Percentiles rank a stretch among this genome's conserved stretches.
These are phyloP conservation scores for Aethina tumida DNA, from an alignment of 1,140 invertebrate genomes.

Conservation along the genomic window DNA sequence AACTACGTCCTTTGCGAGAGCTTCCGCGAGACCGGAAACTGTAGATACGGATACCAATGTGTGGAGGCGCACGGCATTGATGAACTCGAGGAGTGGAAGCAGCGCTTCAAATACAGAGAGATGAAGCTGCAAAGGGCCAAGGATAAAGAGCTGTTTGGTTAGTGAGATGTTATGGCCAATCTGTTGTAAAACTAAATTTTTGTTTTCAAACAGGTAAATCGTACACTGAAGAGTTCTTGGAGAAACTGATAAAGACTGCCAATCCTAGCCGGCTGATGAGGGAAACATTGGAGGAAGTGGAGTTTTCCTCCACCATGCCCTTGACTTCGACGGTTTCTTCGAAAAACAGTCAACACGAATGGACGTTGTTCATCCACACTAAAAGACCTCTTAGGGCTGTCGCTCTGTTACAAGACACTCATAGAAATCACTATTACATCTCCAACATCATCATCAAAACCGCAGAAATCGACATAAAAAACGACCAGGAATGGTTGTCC, in stretches of 20 bases:
- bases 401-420: conserved; percentile 59
- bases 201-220: conserved; percentile 29
- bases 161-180: conserved; percentile 39
- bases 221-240: conserved; percentile 53
- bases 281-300: conserved; percentile 48
- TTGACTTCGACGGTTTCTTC: conserved; percentile 52
- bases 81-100: conserved; percentile 65
- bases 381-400: conserved; percentile 45
- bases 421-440: conserved; percentile 58
- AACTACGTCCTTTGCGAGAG: conserved; percentile 47
- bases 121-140: conserved; percentile 54
- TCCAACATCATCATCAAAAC: conserved; percentile 29
- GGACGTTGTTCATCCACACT: conserved; percentile 54
- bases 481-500: conserved; percentile 50
- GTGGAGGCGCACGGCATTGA: conserved; percentile 64
- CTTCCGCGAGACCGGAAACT: conserved; percentile 42
- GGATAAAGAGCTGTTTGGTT: conserved; percentile 58
- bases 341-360: conserved; percentile 55
- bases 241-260: conserved; percentile 50
- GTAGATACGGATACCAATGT: conserved; percentile 60
- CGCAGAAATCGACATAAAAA: conserved; percentile 31
- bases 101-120: conserved; percentile 54
- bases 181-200: conserved; percentile 8
- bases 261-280: conserved; percentile 48
- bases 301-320: conserved; percentile 49